Conservation (phyloP, 2,113 vertebrate species). For the Microtus montanus region DNA sequence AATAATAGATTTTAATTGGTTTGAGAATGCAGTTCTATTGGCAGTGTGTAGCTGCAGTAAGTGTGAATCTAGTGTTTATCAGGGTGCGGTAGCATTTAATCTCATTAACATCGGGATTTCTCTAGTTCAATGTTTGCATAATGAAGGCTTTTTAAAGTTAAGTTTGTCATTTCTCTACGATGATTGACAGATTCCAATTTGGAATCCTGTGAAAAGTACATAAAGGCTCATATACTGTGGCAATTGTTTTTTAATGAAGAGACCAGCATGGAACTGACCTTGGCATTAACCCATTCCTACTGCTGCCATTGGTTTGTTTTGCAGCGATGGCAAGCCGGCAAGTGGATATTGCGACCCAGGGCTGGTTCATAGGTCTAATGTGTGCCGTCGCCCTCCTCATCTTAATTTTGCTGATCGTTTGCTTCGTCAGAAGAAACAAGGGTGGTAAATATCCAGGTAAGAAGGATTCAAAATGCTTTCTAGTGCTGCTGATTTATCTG, state of each 20-base stretch:
- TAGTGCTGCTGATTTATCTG: not conserved
- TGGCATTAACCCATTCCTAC: not conserved
- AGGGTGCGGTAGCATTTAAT: not conserved
- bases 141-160: conserved; percentile 33
- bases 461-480: conserved; percentile 51
- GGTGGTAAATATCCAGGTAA: conserved; percentile 99
- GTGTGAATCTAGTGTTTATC: not conserved
- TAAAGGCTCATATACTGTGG: not conserved
- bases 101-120: conserved; percentile 22
- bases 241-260: not conserved
- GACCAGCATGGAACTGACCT: not conserved
- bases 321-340: conserved; percentile 96
- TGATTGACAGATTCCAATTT: conserved; percentile 19
- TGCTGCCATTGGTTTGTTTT: conserved; percentile 61
- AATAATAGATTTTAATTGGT: not conserved
- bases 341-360: conserved; percentile 98
- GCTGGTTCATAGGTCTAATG: conserved; percentile 99
- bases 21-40: conserved; percentile 35
- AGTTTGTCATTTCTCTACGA: not conserved
- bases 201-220: not conserved
- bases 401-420: conserved; percentile 97
- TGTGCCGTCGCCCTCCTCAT: conserved; percentile 98
- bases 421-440: conserved; percentile 99
- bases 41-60: not conserved
- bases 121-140: conserved; percentile 41